These are phyloP conservation scores for Eupsilia transversa DNA, from an alignment of 2,888 invertebrate species.

Conservation along the genomic window DNA sequence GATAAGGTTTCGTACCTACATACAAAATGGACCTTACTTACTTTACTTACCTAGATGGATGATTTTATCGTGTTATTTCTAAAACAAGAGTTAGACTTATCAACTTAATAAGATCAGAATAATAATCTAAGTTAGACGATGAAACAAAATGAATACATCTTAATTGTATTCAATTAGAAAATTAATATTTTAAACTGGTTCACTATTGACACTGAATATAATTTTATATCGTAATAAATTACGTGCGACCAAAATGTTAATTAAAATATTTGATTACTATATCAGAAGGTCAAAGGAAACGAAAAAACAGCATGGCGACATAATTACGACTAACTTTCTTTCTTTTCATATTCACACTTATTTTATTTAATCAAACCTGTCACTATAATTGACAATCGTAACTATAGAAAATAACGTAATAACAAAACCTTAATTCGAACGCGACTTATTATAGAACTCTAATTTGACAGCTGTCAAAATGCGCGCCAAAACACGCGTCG, in stretches of 20 bases:
- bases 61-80: not conserved
- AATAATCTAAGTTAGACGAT: not conserved
- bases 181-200: conserved; percentile 16
- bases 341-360: conserved; percentile 25
- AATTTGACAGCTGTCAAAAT: conserved; percentile 73
- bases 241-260: not conserved
- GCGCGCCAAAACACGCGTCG: conserved; percentile 64
- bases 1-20: conserved; percentile 13
- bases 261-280: not conserved
- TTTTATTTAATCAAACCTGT: conserved; percentile 23
- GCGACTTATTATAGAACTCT: conserved; percentile 44
- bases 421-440: conserved; percentile 16
- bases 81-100: not conserved
- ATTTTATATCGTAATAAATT: not conserved
- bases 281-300: conserved; percentile 13
- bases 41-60: rapidly evolving
- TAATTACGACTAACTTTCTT: conserved; percentile 40
- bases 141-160: not conserved
- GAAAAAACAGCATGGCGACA: conserved; percentile 14
- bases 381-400: conserved; percentile 15
- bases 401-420: conserved; percentile 13
- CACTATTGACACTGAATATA: conserved; percentile 12
- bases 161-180: not conserved
- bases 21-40: not conserved
- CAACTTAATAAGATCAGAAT: not conserved